Base-by-base conservation (phyloP, 30 jellyfish, hydroid and myxozoan species). In the Aurelia coerulea region DNA sequence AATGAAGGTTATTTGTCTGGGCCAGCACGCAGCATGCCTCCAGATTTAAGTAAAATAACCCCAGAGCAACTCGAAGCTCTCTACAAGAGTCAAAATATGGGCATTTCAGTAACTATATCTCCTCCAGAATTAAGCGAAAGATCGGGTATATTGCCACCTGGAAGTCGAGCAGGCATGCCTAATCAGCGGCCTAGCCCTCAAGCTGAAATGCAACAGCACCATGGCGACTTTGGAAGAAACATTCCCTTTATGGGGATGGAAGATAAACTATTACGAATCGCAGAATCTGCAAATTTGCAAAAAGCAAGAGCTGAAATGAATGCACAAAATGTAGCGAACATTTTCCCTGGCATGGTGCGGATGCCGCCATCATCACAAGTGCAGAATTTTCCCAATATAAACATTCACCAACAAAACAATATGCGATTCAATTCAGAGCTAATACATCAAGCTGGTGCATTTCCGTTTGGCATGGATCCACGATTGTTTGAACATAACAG, bases 391-490 rank as follows among this genome's bases (percentile, higher is more conserved):
- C 92, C 73, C 50, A 64, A 49, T 79, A 39, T 76, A 62, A 76
- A 56, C 72, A 76, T 76, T 52, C 87, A 59, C 10, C 92, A 83
- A 31, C 92, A 83, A 71, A 83, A 83, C 79, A 84, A 66, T 71
- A 19, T 77, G 72, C 76, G 93, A 49, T 73, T 84, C 83, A 73
- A 65, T 50, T 76, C 59, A 42, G 93, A 84, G 41, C 37, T 84
- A 46, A 84, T 84, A 81, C 93, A 78, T 5, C 93, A 84, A 63
- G 70, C 93, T n/a, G 88, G 81, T 10, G 89, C 80, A 79, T 64
- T 79, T 79, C 89, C 80, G 39, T 73, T 84, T 84, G 93, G 93
- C 65, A 74, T 84, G 70, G 93, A 84, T 60, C 93, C 93, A 67
- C 69, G 93, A 60, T 64, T 84, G 62, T 60, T 84, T 39, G 93